Evolutionary conservation across 2,113 vertebrate species (phyloP).

Genomic region (Epinephelus cyanopodus): DNA sequence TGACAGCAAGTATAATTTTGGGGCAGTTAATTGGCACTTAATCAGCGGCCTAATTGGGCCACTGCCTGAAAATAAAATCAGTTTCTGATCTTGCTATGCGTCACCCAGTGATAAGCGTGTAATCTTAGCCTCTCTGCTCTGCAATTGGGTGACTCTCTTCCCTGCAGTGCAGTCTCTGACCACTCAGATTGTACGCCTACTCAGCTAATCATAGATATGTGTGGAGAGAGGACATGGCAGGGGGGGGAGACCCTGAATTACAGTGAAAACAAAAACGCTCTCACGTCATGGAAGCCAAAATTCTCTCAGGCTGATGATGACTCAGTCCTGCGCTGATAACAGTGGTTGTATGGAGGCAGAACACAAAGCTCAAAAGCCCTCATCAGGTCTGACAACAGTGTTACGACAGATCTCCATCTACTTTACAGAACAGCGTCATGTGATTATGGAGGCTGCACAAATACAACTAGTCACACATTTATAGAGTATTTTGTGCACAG

Average conservation of each 20-base stretch:
- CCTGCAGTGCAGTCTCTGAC: not conserved
- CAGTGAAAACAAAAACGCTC: constrained; percentile 45
- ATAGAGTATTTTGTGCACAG: too few relatives aligned
- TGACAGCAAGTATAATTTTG: not conserved
- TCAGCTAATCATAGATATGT: constrained; percentile 53
- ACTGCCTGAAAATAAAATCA: not conserved
- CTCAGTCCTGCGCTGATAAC: constrained; percentile 29
- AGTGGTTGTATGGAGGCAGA: constrained; percentile 7
- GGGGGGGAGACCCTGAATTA: constrained; percentile 30
- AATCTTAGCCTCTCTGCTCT: constrained; percentile 10
- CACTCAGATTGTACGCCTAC: constrained; percentile 10
- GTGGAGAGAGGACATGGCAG: constrained; percentile 11
- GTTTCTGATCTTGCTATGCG: not conserved
- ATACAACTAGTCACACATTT: not conserved
- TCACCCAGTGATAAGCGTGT: constrained; percentile 12
- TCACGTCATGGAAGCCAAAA: constrained; percentile 34
- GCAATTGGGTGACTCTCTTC: constrained; percentile 16
- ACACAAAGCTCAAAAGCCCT: not conserved
- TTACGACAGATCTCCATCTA: not conserved
- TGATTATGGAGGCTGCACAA: not conserved
- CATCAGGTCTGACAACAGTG: not conserved
- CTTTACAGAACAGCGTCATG: not conserved
- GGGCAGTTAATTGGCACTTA: not conserved
- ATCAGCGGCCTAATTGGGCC: not conserved
- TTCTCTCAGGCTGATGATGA: constrained; percentile 37